Conservation (phyloP, 1,140 invertebrate genomes). For the Ceratosolen solmsi region DNA sequence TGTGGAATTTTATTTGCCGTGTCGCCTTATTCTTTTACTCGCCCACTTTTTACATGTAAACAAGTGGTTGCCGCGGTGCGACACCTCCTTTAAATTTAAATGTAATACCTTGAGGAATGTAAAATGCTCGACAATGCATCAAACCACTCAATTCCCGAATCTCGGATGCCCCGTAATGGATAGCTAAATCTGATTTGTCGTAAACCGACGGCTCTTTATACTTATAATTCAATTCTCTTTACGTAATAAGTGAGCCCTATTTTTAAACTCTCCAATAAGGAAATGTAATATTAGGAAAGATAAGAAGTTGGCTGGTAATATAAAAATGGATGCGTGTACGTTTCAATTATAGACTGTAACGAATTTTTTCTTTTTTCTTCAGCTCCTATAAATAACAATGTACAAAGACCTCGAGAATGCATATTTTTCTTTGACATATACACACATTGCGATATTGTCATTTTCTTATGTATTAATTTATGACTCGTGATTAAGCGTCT, state of each 20-base stretch:
- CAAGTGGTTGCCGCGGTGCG: neutral
- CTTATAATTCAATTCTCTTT: no score
- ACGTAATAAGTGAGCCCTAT: neutral
- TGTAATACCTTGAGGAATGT: neutral
- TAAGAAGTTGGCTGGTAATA: neutral
- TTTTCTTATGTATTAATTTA: neutral
- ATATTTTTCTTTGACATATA: neutral
- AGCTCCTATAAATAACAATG: neutral
- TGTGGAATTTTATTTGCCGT: constrained; percentile 27
- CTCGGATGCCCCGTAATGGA: neutral
- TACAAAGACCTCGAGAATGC: neutral
- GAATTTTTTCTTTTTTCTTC: neutral
- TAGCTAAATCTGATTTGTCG: neutral
- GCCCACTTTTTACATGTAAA: constrained; percentile 12
- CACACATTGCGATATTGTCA: neutral
- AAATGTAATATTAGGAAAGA: neutral
- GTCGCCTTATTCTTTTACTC: constrained; percentile 16
- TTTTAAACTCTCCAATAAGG: neutral
- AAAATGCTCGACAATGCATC: neutral
- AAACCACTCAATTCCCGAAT: neutral
- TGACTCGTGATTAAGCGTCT: neutral
- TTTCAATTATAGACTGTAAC: constrained; percentile 13
- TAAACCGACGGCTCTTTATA: no score
- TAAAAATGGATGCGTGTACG: neutral
- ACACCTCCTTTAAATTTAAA: neutral